A percentile compares a stretch with the other conserved stretches of the same genome.
These are phyloP conservation scores for Ochotona princeps DNA, from an alignment of 2,113 vertebrate genomes.

Conservation along the genomic window DNA sequence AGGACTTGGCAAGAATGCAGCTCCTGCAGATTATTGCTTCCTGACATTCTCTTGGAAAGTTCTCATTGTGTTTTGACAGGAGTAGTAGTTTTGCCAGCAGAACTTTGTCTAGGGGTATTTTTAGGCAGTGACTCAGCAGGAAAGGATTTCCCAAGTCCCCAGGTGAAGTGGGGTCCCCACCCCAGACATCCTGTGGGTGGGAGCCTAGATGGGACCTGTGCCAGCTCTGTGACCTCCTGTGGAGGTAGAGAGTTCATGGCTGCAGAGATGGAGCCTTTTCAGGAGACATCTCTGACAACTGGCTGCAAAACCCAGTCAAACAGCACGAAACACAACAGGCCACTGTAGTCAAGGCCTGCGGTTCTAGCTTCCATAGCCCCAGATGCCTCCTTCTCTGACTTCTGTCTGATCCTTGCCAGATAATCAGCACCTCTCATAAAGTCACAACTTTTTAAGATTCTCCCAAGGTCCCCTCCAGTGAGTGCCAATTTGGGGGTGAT, in stretches of 20 bases:
- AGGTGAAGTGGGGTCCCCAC: neutral
- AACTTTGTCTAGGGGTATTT: constrained; percentile 33
- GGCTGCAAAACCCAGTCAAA: neutral
- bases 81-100: neutral
- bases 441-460: neutral
- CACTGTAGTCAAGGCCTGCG: neutral
- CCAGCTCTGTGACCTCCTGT: neutral
- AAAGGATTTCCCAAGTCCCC: constrained; percentile 28
- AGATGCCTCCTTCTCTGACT: neutral
- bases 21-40: neutral
- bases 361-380: too few species aligned
- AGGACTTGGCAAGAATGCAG: neutral
- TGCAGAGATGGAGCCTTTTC: neutral
- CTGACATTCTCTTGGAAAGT: neutral
- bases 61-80: neutral
- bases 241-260: constrained; percentile 12
- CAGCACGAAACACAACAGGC: neutral
- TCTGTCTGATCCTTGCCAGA: neutral
- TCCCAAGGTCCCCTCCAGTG: neutral
- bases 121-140: constrained; percentile 58
- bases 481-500: neutral
- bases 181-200: constrained; percentile 41
- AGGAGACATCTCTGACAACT: neutral
- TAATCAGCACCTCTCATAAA: neutral
- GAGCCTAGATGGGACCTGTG: neutral